A percentile compares a stretch with the other conserved stretches of the same genome.
These are phyloP conservation scores for Tragelaphus strepsiceros DNA, from an alignment of 2,113 vertebrate genomes.

Conservation along the genomic window DNA sequence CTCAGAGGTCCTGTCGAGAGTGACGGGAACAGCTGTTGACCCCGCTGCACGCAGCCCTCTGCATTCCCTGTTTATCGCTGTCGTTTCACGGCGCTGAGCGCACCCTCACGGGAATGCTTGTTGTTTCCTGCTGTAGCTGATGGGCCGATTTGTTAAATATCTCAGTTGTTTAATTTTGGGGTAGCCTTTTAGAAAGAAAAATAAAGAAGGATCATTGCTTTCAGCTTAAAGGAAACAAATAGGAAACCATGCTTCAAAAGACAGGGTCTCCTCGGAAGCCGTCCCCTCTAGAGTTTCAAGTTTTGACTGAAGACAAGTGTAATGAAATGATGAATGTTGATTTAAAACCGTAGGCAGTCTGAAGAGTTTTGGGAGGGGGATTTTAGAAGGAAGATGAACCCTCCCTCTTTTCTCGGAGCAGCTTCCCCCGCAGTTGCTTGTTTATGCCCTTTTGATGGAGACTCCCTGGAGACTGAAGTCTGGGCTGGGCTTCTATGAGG, in stretches of 20 bases:
- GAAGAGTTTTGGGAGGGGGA: neutral
- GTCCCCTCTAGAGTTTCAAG: neutral
- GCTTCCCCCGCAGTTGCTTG: neutral
- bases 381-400: neutral
- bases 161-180: neutral
- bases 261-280: neutral
- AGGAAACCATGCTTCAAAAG: neutral
- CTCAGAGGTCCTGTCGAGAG: neutral
- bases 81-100: neutral
- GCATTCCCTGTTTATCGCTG: neutral
- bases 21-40: neutral
- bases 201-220: neutral
- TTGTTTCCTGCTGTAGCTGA: neutral
- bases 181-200: neutral
- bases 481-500: neutral
- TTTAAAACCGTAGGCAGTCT: neutral
- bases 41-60: accelerated
- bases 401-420: neutral
- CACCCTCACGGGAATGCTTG: neutral
- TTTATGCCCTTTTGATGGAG: neutral
- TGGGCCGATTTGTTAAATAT: neutral
- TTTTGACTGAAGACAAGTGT: neutral
- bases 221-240: neutral
- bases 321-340: neutral
- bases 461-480: neutral